A percentile compares a stretch with the other conserved stretches of the same genome.
phyloP scores from a whole-genome alignment of 2,888 invertebrate species.

The Sesia bembeciformis region DNA sequence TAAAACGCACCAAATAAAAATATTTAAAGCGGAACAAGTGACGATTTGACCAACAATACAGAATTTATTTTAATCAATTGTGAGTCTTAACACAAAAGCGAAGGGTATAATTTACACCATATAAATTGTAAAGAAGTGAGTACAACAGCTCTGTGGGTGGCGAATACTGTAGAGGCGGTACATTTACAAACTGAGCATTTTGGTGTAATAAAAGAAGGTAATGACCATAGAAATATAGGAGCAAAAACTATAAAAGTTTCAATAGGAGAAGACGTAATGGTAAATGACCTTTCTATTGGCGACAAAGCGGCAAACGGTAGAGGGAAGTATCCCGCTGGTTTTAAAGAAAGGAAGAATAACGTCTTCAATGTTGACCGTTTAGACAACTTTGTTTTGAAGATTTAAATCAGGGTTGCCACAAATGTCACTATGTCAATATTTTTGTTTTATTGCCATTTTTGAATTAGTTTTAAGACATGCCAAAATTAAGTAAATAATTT shows the following conservation, averaged over 20 bases:
- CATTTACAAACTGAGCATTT: conserved; percentile 54
- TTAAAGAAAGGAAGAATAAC: conserved; percentile 31
- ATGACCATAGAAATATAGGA: conserved; percentile 35
- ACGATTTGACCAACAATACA: conserved; percentile 25
- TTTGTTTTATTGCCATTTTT: too few species aligned
- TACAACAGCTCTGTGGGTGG: conserved; percentile 48
- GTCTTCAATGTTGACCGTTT: conserved; percentile 55
- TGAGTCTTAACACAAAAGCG: conserved; percentile 10
- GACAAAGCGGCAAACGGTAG: conserved; percentile 38
- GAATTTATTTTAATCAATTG: background rate
- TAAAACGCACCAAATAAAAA: conserved; percentile 45
- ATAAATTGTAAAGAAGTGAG: conserved; percentile 4
- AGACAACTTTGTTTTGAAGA: conserved; percentile 18
- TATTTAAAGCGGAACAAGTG: conserved; percentile 37
- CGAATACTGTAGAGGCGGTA: conserved; percentile 43
- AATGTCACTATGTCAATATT: too few species aligned
- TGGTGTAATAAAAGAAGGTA: conserved; percentile 40
- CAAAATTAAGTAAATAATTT: too few species aligned
- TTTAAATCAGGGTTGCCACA: conserved; percentile 33
- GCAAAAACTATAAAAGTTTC: conserved; percentile 32
- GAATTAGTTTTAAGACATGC: too few species aligned
- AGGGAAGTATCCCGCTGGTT: conserved; percentile 57
- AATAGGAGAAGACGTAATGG: conserved; percentile 35
- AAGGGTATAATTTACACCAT: conserved; percentile 3
- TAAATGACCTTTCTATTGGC: conserved; percentile 51